These are phyloP conservation scores for Zoanthus sociatus DNA, from an alignment of 92 coral and sea anemone species.

Conservation along the genomic window DNA sequence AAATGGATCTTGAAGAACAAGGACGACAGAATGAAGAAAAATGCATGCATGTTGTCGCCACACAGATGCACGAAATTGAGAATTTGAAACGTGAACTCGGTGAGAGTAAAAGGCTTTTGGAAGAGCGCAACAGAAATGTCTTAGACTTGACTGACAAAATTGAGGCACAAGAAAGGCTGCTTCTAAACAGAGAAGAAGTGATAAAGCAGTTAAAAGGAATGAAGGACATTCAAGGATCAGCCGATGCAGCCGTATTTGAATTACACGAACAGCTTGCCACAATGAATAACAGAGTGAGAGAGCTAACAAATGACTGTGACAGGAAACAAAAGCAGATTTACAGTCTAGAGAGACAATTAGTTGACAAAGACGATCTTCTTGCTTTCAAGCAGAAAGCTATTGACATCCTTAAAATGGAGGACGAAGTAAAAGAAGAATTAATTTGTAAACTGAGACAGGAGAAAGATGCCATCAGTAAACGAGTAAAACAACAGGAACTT, in stretches of 20 bases:
- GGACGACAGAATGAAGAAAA: slow-evolving; percentile 69
- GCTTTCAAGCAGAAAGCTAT: slow-evolving; percentile 49
- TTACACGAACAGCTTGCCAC: slow-evolving; percentile 58
- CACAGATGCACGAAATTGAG: slow-evolving; percentile 60
- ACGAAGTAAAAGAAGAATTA: slow-evolving; percentile 41
- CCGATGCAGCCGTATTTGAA: slow-evolving; percentile 57
- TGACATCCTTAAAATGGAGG: slow-evolving; percentile 40
- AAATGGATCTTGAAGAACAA: slow-evolving; percentile 58
- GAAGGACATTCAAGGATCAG: slow-evolving; percentile 59
- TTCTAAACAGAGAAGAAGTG: slow-evolving; percentile 62
- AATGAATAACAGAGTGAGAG: slow-evolving; percentile 20
- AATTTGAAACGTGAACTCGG: slow-evolving; percentile 52
- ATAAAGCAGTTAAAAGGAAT: slow-evolving; percentile 59
- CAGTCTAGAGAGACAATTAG: slow-evolving; percentile 30
- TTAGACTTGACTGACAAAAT: slow-evolving; percentile 60
- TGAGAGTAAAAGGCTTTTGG: slow-evolving; percentile 53
- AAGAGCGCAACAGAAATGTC: slow-evolving; percentile 52
- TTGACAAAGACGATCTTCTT: slow-evolving; percentile 31
- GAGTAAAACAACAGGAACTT: slow-evolving; percentile 50
- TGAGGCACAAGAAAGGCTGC: slow-evolving; percentile 65
- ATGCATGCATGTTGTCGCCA: slow-evolving; percentile 65
- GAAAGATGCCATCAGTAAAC: slow-evolving; percentile 1
- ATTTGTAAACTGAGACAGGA: slow-evolving; percentile 25
- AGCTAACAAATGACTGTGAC: slow-evolving; percentile 59
- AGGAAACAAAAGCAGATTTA: slow-evolving; percentile 39